Conservation (phyloP, 35 echinoderm and acorn worm species). For the Lytechinus variegatus region DNA sequence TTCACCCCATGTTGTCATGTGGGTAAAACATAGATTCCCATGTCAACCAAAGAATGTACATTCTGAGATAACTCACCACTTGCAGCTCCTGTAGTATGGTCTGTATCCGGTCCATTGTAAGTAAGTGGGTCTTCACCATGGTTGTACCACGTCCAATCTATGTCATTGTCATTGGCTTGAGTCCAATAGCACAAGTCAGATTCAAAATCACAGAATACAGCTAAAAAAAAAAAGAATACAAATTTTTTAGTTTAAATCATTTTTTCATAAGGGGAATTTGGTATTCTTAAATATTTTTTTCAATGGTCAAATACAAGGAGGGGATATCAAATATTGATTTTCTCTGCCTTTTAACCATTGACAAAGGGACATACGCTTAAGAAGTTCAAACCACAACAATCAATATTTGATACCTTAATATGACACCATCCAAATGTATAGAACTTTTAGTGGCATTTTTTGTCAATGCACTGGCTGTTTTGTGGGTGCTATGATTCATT, state of each 20-base stretch:
- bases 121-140: slow-evolving; percentile 9
- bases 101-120: slow-evolving; percentile 66
- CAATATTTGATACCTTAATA: no score
- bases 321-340: no score
- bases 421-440: no score
- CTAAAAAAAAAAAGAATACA: slow-evolving; percentile 14
- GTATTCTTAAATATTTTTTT: neutral
- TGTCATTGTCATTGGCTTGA: slow-evolving; percentile 63
- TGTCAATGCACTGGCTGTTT: no score
- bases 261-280: neutral
- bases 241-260: neutral
- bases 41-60: neutral
- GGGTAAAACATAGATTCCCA: no score
- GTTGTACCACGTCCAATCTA: slow-evolving; percentile 62
- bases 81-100: slow-evolving; percentile 61
- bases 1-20: no score
- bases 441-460: no score
- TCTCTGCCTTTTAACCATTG: no score
- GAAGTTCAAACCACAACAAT: no score
- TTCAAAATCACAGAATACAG: slow-evolving; percentile 69
- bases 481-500: no score
- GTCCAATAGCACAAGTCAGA: slow-evolving; percentile 71
- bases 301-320: no score
- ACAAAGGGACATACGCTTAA: no score
- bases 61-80: slow-evolving; percentile 41